phyloP scores from a whole-genome alignment of 2,797 vertebrate genomes.

The Parotocinclus haroldoi region DNA sequence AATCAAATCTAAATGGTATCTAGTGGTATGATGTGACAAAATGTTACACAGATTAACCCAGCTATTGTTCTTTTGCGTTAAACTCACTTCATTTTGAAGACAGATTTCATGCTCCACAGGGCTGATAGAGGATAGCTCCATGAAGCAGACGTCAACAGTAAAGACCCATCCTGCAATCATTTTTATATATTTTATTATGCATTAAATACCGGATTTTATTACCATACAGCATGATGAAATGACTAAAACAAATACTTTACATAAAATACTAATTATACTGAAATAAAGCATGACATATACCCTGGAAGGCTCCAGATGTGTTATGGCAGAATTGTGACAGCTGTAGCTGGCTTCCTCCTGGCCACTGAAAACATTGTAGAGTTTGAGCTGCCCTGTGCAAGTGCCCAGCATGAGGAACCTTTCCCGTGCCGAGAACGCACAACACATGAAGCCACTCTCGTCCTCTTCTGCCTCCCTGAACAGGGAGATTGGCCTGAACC shows the following conservation, averaged over 20 bases:
- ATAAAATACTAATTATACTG: too few relatives aligned
- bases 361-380: conserved; percentile 97
- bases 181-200: too few relatives aligned
- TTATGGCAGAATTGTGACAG: conserved; percentile 96
- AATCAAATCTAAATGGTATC: not conserved
- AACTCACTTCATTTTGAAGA: conserved; percentile 98
- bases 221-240: conserved; percentile 1
- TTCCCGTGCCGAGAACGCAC: conserved; percentile 95
- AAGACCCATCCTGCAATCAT: conserved; percentile 83
- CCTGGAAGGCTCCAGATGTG: conserved; percentile 95
- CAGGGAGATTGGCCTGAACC: conserved; percentile 97
- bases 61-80: not conserved
- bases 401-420: conserved; percentile 97
- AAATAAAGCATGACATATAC: conserved; percentile 67
- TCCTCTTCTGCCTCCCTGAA: conserved; percentile 97
- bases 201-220: not conserved
- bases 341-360: conserved; percentile 98
- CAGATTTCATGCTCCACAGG: conserved; percentile 98
- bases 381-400: conserved; percentile 93
- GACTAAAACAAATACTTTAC: not conserved
- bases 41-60: too few relatives aligned
- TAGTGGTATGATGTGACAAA: not conserved
- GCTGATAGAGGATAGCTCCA: conserved; percentile 97
- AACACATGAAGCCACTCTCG: conserved; percentile 96
- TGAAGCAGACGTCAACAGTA: conserved; percentile 92